Base-by-base conservation (phyloP, 2,797 vertebrate genomes). In the Oreortyx pictus region DNA sequence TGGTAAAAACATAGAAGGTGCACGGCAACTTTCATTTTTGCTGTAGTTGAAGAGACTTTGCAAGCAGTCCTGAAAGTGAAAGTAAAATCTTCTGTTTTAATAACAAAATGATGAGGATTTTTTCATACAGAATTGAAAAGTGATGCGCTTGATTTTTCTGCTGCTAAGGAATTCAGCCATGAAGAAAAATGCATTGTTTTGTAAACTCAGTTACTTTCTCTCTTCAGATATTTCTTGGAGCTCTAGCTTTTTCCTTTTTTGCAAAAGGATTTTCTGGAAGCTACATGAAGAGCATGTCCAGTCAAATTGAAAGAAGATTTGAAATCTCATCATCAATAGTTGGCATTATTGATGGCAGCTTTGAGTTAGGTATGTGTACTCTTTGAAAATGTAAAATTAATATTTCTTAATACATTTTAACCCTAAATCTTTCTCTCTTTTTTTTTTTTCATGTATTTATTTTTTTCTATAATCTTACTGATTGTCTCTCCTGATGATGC, bases 231-330 rank as follows among this genome's bases (percentile, higher is more conserved):
- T 99, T 99, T 95, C 97, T 99, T 43, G 98, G 98, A 75, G 98
- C 98, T 65, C 96, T 99, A 96, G 98, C 98, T 76, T 99, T 99
- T 91, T 98, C 98, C 75, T 99, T 98, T 96, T 99, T 99, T 97
- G 98, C 99, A 81, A 99, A 99, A 97, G 97, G 98, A 54, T 96
- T 99, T 93, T 98, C 98, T 81, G 98, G 98, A 94, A 98, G 98
- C 95, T 99, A 99, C 92, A 98, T 99, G 98, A 99, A 99, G 89
- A 99, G 99, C 93, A 98, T 99, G 96, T 98, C 99, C 80, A 99
- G 98, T 71, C 99, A 99, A 96, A 98, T 99, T 89, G 99, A 99
- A 93, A 98, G 99, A 90, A 97, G 99, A 50, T 99, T 99, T 91
- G 99, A 99, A 92, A 98, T 99, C 76, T 98, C 99, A 33, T 99